Evolutionary conservation across 2,113 vertebrate genomes (phyloP).

Genomic region (Syngnathus floridae): DNA sequence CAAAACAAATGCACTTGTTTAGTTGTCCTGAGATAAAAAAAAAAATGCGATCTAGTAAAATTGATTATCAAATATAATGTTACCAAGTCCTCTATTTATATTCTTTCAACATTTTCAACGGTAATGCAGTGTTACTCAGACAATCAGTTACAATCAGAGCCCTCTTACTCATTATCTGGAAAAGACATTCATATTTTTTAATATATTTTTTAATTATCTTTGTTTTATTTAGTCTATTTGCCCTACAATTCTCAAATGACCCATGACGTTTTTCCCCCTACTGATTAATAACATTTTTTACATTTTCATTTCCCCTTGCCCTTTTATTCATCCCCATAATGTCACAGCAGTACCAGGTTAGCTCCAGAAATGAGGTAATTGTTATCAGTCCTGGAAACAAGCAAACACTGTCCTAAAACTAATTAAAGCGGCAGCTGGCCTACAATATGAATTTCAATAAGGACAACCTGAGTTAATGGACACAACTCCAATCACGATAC

Average conservation of each 20-base stretch:
- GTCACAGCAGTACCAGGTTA: conserved; percentile 7
- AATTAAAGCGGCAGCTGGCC: conserved; percentile 12
- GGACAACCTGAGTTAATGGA: background rate
- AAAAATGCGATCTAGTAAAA: too few species aligned
- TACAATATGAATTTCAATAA: conserved; percentile 3
- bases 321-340: conserved; percentile 12
- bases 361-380: conserved; percentile 25
- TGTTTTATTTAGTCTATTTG: background rate
- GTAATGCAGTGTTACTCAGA: background rate
- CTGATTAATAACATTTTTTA: background rate
- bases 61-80: too few species aligned
- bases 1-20: background rate
- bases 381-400: conserved; percentile 36
- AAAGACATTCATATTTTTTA: background rate
- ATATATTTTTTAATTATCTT: background rate
- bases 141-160: background rate
- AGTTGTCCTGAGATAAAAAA: too few species aligned
- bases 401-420: conserved; percentile 11
- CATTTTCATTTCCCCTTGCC: conserved; percentile 4
- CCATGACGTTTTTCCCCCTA: too few species aligned
- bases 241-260: background rate
- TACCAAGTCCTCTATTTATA: background rate
- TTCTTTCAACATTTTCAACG: background rate
- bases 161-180: too few species aligned
- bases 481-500: background rate